These are phyloP conservation scores for Noctua janthe DNA, from an alignment of 2,888 invertebrate species.

Conservation along the genomic window DNA sequence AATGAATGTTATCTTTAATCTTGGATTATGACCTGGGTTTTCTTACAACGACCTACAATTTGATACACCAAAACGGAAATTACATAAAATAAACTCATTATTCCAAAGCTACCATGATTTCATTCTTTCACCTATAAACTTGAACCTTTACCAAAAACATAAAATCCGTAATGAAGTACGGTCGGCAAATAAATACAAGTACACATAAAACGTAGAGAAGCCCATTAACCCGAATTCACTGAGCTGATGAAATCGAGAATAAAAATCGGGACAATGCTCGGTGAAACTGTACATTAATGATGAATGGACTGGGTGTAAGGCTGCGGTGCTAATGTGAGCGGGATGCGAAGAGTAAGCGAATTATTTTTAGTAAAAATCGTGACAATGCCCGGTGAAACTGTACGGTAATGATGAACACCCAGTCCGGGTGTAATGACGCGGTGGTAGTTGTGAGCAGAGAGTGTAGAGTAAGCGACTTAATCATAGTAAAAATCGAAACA, in stretches of 20 bases:
- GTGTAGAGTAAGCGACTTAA: background rate
- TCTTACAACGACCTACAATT: background rate
- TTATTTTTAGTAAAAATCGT: slow-evolving; percentile 4
- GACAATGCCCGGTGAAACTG: slow-evolving; percentile 30
- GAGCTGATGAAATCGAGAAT: slow-evolving; percentile 58
- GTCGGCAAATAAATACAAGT: slow-evolving; percentile 35
- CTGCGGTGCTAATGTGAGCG: slow-evolving; percentile 27
- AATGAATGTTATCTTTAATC: background rate
- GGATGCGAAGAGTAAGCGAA: background rate
- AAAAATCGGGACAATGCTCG: slow-evolving; percentile 60
- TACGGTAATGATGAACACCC: slow-evolving; percentile 72
- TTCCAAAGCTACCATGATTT: background rate
- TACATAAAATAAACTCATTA: background rate
- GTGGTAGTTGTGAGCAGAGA: no score
- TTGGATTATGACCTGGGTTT: background rate
- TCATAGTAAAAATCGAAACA: slow-evolving; percentile 9
- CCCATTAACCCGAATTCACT: slow-evolving; percentile 60
- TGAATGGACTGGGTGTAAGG: slow-evolving; percentile 59
- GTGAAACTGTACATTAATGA: slow-evolving; percentile 72
- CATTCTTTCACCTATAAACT: slow-evolving; percentile 16
- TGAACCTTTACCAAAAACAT: background rate
- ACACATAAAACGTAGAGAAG: slow-evolving; percentile 42
- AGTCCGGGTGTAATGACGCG: no score
- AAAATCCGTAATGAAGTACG: slow-evolving; percentile 19
- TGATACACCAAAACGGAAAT: background rate